Base-by-base conservation (phyloP, 2,888 invertebrate genomes). In the Sussaba pulchella region DNA sequence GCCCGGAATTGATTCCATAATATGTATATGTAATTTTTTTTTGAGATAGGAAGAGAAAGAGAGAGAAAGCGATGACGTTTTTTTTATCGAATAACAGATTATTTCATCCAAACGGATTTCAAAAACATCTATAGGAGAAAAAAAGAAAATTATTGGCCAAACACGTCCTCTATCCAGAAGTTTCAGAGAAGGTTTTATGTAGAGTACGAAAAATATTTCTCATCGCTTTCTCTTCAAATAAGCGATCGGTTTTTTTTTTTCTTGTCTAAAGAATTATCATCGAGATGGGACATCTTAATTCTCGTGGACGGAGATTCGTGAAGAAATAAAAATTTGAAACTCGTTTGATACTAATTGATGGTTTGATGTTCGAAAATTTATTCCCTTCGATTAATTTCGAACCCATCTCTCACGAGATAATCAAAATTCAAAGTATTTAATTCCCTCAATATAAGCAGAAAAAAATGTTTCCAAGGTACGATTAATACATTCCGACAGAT, bases 1-100 rank as follows among this genome's bases (percentile, higher is more conserved):
- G 43, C 17, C 54, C n/a, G 41, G 36, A 52, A 67, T 61, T 57
- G 57, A 70, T 52, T 52, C 57, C 19, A 50, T 21, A 57, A 74
- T 59, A 50, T 24, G 54, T 57, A 31, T 31, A 31, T 31, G 6
- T 31, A 31, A 5, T 5, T 31, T 5, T 31, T 5, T 31, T 5
- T 31, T 5, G 2, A 31, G 2, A 31, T n/a, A 26, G 10, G 19
- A 43, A 19, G 12, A 19, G 19, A 76, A 36, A 69, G 39, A 50
- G 39, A 52, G 14, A 47, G 9, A 31, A 26, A 66, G 31, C 31
- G 4, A 6, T 31, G 31, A 31, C 2, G 6, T 6, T 64, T 19
- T 36, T 31, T 57, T 57, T 17, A 57, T 57, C 6, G 36, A 2
- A 59, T 59, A 14, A 31, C 31, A n/a, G 31, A 57, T 57, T 57